phyloP scores from a whole-genome alignment of 2,113 vertebrate species.

The Brachyistius frenatus region DNA sequence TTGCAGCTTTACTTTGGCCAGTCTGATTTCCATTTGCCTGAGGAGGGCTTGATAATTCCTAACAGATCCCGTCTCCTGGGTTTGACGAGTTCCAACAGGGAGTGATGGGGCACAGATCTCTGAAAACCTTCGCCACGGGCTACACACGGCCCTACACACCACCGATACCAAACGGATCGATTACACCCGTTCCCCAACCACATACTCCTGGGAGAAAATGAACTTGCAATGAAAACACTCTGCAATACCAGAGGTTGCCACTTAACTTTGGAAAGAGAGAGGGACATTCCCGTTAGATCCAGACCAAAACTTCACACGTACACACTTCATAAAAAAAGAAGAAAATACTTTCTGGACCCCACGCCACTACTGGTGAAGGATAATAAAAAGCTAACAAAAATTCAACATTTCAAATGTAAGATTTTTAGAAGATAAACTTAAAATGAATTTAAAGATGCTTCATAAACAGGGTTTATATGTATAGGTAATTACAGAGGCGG shows the following conservation, averaged over 20 bases:
- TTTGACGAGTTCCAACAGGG: conserved; percentile 79
- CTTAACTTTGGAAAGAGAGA: conserved; percentile 56
- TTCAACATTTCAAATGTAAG: not conserved
- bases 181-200: conserved; percentile 69
- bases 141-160: conserved; percentile 65
- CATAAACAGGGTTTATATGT: not conserved
- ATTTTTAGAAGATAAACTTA: not conserved
- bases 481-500: not conserved
- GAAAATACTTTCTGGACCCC: not conserved
- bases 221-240: conserved; percentile 75
- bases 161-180: conserved; percentile 75
- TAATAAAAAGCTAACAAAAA: conserved; percentile 2
- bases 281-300: conserved; percentile 46
- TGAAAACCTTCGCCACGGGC: conserved; percentile 76
- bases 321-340: conserved; percentile 5
- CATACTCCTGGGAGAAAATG: conserved; percentile 76
- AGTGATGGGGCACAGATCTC: conserved; percentile 68
- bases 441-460: not conserved
- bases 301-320: conserved; percentile 23
- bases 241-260: conserved; percentile 62
- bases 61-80: conserved; percentile 75
- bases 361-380: not conserved
- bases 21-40: conserved; percentile 75
- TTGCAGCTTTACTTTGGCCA: conserved; percentile 67
- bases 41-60: conserved; percentile 75